Evolutionary conservation across 2,797 vertebrate species (phyloP).

Genomic region (Pangasius djambal): DNA sequence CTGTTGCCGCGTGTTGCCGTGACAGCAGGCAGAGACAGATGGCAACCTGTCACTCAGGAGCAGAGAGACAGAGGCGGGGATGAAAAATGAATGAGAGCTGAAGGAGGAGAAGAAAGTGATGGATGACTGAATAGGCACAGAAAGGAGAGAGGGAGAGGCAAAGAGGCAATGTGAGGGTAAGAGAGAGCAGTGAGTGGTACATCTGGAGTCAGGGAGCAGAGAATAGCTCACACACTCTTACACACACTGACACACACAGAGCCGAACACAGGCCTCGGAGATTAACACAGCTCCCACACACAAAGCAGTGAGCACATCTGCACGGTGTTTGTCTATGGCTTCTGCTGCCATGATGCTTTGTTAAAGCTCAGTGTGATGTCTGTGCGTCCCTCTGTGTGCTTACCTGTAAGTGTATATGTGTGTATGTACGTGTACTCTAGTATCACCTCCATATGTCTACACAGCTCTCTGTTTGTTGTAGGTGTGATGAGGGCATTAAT

Average conservation of each 20-base stretch:
- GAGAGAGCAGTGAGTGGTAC: slow-evolving; percentile 36
- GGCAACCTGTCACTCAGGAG: slow-evolving; percentile 60
- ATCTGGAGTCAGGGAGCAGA: slow-evolving; percentile 37
- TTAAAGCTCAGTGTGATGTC: not conserved
- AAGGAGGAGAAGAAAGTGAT: slow-evolving; percentile 48
- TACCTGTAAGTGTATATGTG: not conserved
- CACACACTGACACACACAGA: slow-evolving; percentile 60
- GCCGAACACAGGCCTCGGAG: slow-evolving; percentile 40
- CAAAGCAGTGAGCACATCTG: slow-evolving; percentile 26
- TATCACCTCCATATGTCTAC: not conserved
- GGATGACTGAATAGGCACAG: slow-evolving; percentile 50
- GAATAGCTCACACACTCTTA: slow-evolving; percentile 41
- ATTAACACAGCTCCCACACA: slow-evolving; percentile 30
- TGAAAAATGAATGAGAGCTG: slow-evolving; percentile 44
- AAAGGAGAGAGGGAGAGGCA: slow-evolving; percentile 51
- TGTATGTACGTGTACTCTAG: not conserved
- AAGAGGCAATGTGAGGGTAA: slow-evolving; percentile 47
- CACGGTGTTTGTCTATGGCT: not conserved
- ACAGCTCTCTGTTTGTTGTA: slow-evolving; percentile 28
- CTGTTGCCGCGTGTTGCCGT: slow-evolving; percentile 50
- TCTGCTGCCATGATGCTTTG: slow-evolving; percentile 7
- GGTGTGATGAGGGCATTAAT: slow-evolving; percentile 25
- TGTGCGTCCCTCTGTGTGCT: not conserved
- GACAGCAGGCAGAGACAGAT: slow-evolving; percentile 60
- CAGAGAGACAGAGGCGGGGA: slow-evolving; percentile 46